Evolutionary conservation across 2,797 vertebrate genomes (phyloP).

Genomic region (Sebastes steindachneri): DNA sequence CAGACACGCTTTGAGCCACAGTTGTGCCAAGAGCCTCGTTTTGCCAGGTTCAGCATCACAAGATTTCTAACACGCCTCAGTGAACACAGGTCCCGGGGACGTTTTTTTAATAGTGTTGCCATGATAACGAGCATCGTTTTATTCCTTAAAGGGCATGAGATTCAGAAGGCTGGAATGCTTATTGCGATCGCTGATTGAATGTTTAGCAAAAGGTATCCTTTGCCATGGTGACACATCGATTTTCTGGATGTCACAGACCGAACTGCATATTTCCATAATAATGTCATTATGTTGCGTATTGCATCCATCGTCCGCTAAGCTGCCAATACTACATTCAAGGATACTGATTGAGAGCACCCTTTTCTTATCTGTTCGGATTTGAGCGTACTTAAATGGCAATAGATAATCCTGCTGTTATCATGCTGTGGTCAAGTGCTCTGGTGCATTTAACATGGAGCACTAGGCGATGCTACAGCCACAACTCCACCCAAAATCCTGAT

Average conservation of each 20-base stretch:
- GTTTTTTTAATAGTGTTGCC: slow-evolving; percentile 35
- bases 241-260: neutral
- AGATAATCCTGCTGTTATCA: neutral
- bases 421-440: neutral
- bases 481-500: neutral
- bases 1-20: slow-evolving; percentile 21
- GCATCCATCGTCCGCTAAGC: neutral
- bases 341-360: neutral
- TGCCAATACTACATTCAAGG: neutral
- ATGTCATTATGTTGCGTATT: neutral
- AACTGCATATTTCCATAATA: neutral
- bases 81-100: slow-evolving; percentile 38
- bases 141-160: slow-evolving; percentile 12
- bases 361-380: neutral
- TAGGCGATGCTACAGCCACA: too few relatives aligned
- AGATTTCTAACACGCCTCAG: slow-evolving; percentile 35
- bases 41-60: slow-evolving; percentile 32
- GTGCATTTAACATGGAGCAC: neutral
- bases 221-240: neutral
- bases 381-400: neutral
- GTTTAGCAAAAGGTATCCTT: slow-evolving; percentile 8
- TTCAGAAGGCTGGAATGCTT: neutral
- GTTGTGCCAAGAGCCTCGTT: slow-evolving; percentile 29
- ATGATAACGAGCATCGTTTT: slow-evolving; percentile 35
- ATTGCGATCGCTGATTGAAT: neutral